These are phyloP conservation scores for Pseudorasbora parva DNA, from an alignment of 2,113 vertebrate species.

Conservation along the genomic window DNA sequence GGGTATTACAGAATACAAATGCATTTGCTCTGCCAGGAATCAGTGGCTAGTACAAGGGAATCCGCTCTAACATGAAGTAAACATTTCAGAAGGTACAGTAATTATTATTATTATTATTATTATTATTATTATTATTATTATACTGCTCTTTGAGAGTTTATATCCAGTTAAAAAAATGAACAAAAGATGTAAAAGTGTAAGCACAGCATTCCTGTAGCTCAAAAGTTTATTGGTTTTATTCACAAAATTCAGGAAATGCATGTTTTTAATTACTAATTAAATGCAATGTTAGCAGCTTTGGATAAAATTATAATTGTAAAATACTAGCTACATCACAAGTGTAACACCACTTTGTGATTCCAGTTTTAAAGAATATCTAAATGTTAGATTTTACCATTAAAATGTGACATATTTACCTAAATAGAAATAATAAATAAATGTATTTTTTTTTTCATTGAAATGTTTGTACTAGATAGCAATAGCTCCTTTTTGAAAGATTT, in stretches of 20 bases:
- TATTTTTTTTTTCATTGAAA: neutral
- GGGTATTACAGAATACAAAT: neutral
- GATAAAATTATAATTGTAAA: neutral
- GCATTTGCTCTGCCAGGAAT: neutral
- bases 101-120: too few relatives aligned
- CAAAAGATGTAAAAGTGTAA: neutral
- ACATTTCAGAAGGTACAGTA: slow-evolving; percentile 1
- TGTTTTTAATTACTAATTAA: neutral
- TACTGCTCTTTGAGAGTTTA: neutral
- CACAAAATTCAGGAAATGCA: neutral
- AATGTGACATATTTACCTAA: neutral
- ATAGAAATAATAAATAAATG: neutral
- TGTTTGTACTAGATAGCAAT: neutral
- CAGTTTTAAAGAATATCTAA: neutral
- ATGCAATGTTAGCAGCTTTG: neutral
- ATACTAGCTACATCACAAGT: too few relatives aligned
- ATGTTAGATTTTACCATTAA: neutral
- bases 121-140: too few relatives aligned
- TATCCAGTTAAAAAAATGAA: neutral
- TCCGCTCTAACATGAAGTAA: neutral
- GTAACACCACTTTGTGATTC: neutral
- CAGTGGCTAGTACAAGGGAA: slow-evolving; percentile 7
- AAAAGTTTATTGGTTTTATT: neutral
- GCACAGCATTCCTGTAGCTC: neutral
- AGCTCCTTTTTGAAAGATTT: neutral